Percentiles rank a stretch among this genome's conserved stretches.
These are phyloP conservation scores for Anthophora plumipes DNA, from an alignment of 2,888 invertebrate species.

Conservation along the genomic window DNA sequence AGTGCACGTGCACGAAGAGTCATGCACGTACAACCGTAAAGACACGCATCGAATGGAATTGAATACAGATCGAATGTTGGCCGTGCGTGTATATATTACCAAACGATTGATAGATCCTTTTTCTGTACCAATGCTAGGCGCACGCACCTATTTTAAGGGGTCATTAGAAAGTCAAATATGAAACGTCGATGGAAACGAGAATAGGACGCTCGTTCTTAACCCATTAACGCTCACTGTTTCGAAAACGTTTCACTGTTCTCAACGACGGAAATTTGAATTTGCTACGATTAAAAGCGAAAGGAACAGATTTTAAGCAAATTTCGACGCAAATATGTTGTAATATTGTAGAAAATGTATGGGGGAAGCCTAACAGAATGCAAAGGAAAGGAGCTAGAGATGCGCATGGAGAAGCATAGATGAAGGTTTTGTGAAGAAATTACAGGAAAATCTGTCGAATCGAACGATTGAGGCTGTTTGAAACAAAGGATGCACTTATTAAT, in stretches of 20 bases:
- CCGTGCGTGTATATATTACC: constrained; percentile 2
- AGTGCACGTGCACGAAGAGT: constrained; percentile 35
- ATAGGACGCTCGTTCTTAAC: constrained; percentile 42
- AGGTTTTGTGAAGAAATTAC: no score
- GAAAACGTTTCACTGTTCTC: constrained; percentile 31
- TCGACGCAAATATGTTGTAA: no score
- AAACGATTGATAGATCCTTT: constrained; percentile 43
- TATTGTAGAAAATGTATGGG: no score
- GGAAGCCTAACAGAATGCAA: no score
- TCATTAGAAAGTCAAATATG: constrained; percentile 56
- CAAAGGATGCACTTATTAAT: no score
- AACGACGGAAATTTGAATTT: no score
- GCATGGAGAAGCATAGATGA: no score
- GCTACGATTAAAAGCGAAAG: no score
- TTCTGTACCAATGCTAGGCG: not conserved
- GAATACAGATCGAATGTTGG: constrained; percentile 43
- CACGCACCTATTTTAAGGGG: constrained; percentile 5
- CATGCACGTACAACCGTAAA: constrained; percentile 43
- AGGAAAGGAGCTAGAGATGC: no score
- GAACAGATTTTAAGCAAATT: no score
- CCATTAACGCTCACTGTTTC: constrained; percentile 35
- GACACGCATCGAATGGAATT: constrained; percentile 54
- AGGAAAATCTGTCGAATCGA: no score
- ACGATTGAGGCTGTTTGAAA: no score
- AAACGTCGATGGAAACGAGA: constrained; percentile 39